Evolutionary conservation across 1,140 invertebrate genomes (phyloP).

Genomic region (Brachionus calyciflorus): DNA sequence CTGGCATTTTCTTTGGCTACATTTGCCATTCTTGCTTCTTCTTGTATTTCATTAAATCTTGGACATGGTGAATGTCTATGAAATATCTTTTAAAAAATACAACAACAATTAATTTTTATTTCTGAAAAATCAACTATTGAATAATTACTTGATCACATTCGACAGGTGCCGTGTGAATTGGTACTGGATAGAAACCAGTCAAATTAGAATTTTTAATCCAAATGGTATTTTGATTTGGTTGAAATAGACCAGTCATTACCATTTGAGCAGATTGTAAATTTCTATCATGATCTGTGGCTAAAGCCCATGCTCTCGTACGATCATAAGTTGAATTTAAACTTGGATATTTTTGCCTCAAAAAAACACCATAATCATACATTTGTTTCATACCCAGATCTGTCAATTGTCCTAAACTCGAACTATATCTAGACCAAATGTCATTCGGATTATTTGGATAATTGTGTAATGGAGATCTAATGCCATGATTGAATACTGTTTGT

Average conservation of each 20-base stretch:
- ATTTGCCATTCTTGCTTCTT: not conserved
- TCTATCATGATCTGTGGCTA: not conserved
- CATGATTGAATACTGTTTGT: constrained; percentile 7
- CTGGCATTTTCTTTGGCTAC: not conserved
- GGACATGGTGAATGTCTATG: not conserved
- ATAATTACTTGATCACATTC: not conserved
- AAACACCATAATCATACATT: constrained; percentile 15
- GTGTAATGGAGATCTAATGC: not conserved
- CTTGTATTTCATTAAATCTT: not conserved
- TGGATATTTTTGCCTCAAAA: not conserved
- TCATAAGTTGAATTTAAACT: not conserved
- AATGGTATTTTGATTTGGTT: not conserved
- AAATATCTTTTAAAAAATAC: not conserved
- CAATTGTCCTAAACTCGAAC: not conserved
- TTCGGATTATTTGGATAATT: constrained; percentile 16
- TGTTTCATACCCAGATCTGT: constrained; percentile 8
- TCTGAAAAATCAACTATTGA: not conserved
- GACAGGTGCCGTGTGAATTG: not conserved
- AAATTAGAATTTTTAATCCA: constrained; percentile 9
- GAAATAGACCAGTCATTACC: constrained; percentile 11
- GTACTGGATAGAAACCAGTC: constrained; percentile 13
- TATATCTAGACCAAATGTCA: constrained; percentile 5
- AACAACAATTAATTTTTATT: too few species aligned
- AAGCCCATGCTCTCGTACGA: not conserved
- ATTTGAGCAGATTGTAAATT: constrained; percentile 26